Percentiles rank a stretch among this genome's conserved stretches.
These are phyloP conservation scores for Pycnomerus fuliginosus DNA, from an alignment of 2,888 invertebrate species.

Conservation along the genomic window DNA sequence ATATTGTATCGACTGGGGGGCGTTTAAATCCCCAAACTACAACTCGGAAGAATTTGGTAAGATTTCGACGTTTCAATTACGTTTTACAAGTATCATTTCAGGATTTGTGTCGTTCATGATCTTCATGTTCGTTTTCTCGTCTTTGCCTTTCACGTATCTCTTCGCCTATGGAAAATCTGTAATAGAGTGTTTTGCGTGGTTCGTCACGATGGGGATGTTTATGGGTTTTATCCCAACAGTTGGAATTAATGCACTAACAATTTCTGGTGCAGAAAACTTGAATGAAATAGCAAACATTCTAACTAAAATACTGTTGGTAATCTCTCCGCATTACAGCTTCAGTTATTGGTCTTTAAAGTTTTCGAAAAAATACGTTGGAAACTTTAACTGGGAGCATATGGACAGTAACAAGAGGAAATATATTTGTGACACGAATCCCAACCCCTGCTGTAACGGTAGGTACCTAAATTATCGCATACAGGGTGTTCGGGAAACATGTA, in stretches of 20 bases:
- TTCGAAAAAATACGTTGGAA: constrained; percentile 39
- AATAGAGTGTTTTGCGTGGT: constrained; percentile 52
- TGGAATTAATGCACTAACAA: constrained; percentile 51
- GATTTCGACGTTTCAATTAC: too few species aligned
- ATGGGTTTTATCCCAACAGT: constrained; percentile 41
- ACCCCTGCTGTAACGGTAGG: constrained; percentile 47
- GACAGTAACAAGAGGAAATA: constrained; percentile 19
- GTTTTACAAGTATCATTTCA: too few species aligned
- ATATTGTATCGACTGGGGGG: too few species aligned
- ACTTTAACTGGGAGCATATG: constrained; percentile 45
- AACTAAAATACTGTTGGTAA: constrained; percentile 32
- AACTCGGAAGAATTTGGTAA: too few species aligned
- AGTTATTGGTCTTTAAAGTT: constrained; percentile 40
- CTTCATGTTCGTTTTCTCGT: constrained; percentile 64
- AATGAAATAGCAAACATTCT: constrained; percentile 30
- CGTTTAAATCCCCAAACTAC: too few species aligned
- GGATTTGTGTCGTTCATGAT: too few species aligned
- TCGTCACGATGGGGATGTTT: constrained; percentile 43
- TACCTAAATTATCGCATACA: too few species aligned
- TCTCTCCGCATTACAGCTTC: constrained; percentile 46
- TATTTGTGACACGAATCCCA: constrained; percentile 29
- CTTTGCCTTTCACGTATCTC: constrained; percentile 67
- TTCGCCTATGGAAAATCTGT: constrained; percentile 56
- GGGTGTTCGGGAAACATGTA: too few species aligned
- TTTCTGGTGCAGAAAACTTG: constrained; percentile 53